These are phyloP conservation scores for Rhynchomys soricoides DNA, from an alignment of 2,113 vertebrate genomes.

Conservation along the genomic window DNA sequence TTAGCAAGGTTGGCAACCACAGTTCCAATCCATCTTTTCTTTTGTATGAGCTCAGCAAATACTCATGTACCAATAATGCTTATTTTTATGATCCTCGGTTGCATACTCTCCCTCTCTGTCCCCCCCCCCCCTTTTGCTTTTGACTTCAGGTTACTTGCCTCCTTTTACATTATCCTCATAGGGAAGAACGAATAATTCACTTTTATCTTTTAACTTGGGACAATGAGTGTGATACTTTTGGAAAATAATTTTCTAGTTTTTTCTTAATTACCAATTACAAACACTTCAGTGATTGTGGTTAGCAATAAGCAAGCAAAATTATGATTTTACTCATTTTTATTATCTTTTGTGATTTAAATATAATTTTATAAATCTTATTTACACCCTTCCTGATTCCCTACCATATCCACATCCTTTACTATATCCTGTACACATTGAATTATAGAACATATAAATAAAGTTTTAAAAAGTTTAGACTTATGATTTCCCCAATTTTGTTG, in stretches of 20 bases:
- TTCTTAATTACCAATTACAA: not conserved
- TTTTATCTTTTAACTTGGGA: not conserved
- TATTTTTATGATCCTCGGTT: not conserved
- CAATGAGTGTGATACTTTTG: not conserved
- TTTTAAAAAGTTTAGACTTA: not conserved
- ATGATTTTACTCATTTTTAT: not conserved
- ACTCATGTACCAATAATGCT: not conserved
- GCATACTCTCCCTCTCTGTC: not conserved
- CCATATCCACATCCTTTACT: too few species aligned
- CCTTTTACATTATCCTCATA: not conserved
- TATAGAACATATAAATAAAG: not conserved
- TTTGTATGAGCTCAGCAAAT: not conserved
- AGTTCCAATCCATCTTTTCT: not conserved
- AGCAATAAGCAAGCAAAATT: not conserved
- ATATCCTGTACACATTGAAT: not conserved
- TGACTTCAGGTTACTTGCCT: not conserved
- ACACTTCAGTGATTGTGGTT: not conserved
- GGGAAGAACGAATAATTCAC: not conserved
- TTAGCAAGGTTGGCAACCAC: not conserved
- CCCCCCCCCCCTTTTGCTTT: not conserved
- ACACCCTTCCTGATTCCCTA: too few species aligned
- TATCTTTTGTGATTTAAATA: too few species aligned
- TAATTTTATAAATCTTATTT: not conserved
- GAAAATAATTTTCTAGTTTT: not conserved
- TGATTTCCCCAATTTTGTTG: not conserved